Evolutionary conservation across 2,113 vertebrate genomes (phyloP), one percentile per base, ranked within the genome.

Genomic region (Lophura nycthemera): DNA sequence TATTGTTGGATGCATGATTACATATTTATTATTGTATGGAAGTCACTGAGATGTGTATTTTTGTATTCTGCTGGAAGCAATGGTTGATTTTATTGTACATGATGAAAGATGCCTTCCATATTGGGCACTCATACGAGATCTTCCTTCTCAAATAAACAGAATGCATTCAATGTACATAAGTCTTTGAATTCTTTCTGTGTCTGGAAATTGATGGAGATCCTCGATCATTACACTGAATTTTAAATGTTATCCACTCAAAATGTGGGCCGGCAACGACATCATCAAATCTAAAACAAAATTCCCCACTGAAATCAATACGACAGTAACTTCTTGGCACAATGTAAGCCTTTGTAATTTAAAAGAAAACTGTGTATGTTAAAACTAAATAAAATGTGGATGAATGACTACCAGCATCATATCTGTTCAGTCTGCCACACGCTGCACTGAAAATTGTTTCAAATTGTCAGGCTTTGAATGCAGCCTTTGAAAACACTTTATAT

Each of bases 1-100:
- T 99, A 98, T 98, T 97, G 98, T 99, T 98, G 98, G 98, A 98
- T 98, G 99, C 99, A 99, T 99, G 98, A 97, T 98, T 98, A 97
- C 92, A 97, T 99, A 99, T 99, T 99, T 99, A 99, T 99, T 99
- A 98, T 98, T 96, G 98, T 99, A 98, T 98, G 98, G 98, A 98
- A 98, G 98, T 99, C 98, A 99, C 98, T 98, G 98, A 99, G 98
- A 98, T 98, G 98, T 99, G 99, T 99, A 99, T 99, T 99, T 99
- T 99, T 99, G 98, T 99, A 99, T 98, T 98, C 98, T 98, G 98
- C 98, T 98, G 97, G 97, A 98, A 98, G 98, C 97, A 98, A 98
- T 98, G 98, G 98, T 98, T 98, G 97, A 97, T 98, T 98, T 98
- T 98, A 97, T 98, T 99, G 98, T 98, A 98, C 95, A 98, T 98